Evolutionary conservation across 2,888 invertebrate genomes (phyloP).

Genomic region (Cataglyphis albicans): DNA sequence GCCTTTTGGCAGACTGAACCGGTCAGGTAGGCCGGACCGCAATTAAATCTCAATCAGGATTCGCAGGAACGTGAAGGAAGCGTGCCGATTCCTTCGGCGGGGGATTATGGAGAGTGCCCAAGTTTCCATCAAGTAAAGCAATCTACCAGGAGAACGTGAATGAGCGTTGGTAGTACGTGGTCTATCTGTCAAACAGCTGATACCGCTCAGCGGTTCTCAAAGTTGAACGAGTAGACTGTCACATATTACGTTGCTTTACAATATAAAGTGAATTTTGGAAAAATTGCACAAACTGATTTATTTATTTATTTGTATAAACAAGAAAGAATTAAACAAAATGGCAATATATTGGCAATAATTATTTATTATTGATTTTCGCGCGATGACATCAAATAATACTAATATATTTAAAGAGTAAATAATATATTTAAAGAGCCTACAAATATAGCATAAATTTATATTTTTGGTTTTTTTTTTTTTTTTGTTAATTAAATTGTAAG

Average conservation of each 20-base stretch:
- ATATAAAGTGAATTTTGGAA: neutral
- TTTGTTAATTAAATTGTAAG: neutral
- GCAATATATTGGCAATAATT: neutral
- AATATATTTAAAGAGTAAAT: no score
- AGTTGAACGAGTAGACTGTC: neutral
- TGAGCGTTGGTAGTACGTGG: constrained; percentile 37
- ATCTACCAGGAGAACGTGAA: constrained; percentile 73
- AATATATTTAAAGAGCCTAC: neutral
- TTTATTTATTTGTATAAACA: neutral
- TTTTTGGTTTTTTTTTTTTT: neutral
- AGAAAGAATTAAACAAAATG: neutral
- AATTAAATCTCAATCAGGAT: constrained; percentile 73
- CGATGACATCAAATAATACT: neutral
- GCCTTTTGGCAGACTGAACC: constrained; percentile 26
- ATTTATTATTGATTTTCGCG: neutral
- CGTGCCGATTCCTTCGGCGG: constrained; percentile 64
- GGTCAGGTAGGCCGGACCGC: constrained; percentile 46
- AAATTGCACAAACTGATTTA: neutral
- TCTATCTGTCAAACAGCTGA: constrained; percentile 1
- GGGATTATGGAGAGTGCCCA: constrained; percentile 77
- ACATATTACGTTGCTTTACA: neutral
- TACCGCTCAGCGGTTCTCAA: constrained; percentile 48
- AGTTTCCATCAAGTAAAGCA: constrained; percentile 80
- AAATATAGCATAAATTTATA: neutral
- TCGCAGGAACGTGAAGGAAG: constrained; percentile 58